A percentile compares a stretch with the other conserved stretches of the same genome.
Evolutionary conservation across 2,113 vertebrate genomes (phyloP).

Genomic region (Aleadryas rufinucha): DNA sequence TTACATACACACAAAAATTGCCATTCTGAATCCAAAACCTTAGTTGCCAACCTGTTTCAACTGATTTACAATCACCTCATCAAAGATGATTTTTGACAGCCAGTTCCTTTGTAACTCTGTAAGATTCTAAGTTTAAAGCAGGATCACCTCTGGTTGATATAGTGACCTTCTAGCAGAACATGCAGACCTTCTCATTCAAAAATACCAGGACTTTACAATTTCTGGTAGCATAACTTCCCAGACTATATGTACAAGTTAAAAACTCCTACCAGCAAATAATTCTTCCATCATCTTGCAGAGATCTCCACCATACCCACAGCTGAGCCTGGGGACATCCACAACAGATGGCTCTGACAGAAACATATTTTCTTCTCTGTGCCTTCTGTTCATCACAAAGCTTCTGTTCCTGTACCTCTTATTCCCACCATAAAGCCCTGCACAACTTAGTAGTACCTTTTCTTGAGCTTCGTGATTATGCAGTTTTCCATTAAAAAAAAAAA

Average conservation of each 20-base stretch:
- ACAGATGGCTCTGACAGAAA: slow-evolving; percentile 57
- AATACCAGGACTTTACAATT: background rate
- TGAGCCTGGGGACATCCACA: slow-evolving; percentile 43
- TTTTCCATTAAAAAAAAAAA: background rate
- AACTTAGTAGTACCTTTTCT: background rate
- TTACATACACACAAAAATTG: background rate
- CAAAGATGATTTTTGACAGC: background rate
- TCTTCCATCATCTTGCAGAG: background rate
- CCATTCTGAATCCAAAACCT: background rate
- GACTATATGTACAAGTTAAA: background rate
- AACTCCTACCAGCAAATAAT: background rate
- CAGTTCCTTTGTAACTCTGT: background rate
- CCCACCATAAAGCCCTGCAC: background rate
- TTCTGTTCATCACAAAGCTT: slow-evolving; percentile 51
- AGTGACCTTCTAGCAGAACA: background rate
- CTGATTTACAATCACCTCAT: background rate
- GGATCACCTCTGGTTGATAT: background rate
- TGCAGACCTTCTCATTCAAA: background rate
- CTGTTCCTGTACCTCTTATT: slow-evolving; percentile 32
- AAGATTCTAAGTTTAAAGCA: background rate
- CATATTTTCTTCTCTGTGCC: slow-evolving; percentile 52
- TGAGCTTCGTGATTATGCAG: background rate
- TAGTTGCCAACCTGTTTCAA: background rate
- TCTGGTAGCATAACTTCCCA: background rate
- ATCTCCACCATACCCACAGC: slow-evolving; percentile 14